These are phyloP conservation scores for Pangasius krempfi DNA, from an alignment of 2,797 vertebrate species.

Conservation along the genomic window DNA sequence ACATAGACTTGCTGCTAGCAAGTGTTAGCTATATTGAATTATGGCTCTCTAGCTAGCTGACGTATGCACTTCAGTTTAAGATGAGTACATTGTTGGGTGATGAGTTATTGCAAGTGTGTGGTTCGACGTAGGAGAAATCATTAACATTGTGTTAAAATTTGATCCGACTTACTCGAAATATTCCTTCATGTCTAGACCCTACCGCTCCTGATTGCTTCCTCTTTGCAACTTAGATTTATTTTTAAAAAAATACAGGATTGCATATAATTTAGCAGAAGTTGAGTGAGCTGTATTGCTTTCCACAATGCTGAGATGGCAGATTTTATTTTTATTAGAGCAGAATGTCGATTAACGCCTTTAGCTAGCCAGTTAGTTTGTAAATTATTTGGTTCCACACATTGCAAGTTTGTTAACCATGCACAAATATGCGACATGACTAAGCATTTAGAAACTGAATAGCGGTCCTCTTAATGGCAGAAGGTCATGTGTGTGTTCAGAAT, in stretches of 20 bases:
- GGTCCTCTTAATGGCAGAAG: neutral
- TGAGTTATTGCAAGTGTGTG: neutral
- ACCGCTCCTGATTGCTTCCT: neutral
- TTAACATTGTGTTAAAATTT: neutral
- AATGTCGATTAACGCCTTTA: neutral
- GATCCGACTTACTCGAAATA: neutral
- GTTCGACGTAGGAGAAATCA: neutral
- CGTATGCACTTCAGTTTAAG: neutral
- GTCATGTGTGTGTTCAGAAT: neutral
- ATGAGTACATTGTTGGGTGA: neutral
- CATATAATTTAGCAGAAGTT: neutral
- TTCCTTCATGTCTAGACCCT: neutral
- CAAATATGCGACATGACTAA: neutral
- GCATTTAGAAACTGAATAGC: neutral
- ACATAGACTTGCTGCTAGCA: neutral
- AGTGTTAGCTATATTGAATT: neutral
- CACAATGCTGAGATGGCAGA: neutral
- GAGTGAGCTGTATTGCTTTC: neutral
- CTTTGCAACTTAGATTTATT: neutral
- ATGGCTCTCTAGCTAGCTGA: neutral
- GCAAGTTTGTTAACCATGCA: neutral
- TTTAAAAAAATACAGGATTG: neutral
- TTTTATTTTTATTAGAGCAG: neutral
- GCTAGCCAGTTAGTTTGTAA: neutral
- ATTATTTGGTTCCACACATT: neutral